A percentile compares a stretch with the other conserved stretches of the same genome.
Conservation (phyloP, 2,797 vertebrate genomes). For the Nannoperca australis region DNA sequence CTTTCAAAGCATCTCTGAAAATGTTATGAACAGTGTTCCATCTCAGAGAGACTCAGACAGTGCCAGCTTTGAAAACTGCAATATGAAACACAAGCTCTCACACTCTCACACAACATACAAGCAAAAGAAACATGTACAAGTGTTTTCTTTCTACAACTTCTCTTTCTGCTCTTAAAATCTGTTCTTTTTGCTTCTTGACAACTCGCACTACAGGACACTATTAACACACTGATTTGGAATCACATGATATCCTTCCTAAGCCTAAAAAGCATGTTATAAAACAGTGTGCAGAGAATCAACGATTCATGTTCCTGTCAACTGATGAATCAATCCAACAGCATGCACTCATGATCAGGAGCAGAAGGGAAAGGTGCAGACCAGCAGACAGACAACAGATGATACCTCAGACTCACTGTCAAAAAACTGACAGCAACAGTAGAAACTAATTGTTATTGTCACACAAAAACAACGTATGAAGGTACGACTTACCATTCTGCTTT, state of each 20-base stretch:
- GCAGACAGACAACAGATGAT: slow-evolving; percentile 33
- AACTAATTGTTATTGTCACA: not conserved
- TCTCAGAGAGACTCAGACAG: slow-evolving; percentile 9
- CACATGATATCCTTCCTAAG: not conserved
- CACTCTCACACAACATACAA: not conserved
- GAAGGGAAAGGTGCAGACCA: slow-evolving; percentile 6
- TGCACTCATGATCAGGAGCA: not conserved
- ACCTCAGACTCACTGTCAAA: not conserved
- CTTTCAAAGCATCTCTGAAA: slow-evolving; percentile 15
- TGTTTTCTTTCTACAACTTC: not conserved
- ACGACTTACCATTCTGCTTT: not conserved
- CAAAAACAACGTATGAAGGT: too few relatives aligned
- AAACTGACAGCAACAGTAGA: not conserved
- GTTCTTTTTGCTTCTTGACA: not conserved
- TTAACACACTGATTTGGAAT: not conserved
- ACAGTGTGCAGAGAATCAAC: not conserved
- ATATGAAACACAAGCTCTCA: not conserved
- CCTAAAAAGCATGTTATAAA: not conserved
- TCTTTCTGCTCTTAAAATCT: not conserved
- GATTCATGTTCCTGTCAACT: not conserved
- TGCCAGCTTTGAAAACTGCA: not conserved
- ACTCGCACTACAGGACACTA: not conserved
- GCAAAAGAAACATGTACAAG: not conserved
- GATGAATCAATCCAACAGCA: slow-evolving; percentile 9
- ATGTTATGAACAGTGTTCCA: not conserved